These are phyloP conservation scores for Agonopterix alstromeriana DNA, from an alignment of 2,888 invertebrate species.

Conservation along the genomic window DNA sequence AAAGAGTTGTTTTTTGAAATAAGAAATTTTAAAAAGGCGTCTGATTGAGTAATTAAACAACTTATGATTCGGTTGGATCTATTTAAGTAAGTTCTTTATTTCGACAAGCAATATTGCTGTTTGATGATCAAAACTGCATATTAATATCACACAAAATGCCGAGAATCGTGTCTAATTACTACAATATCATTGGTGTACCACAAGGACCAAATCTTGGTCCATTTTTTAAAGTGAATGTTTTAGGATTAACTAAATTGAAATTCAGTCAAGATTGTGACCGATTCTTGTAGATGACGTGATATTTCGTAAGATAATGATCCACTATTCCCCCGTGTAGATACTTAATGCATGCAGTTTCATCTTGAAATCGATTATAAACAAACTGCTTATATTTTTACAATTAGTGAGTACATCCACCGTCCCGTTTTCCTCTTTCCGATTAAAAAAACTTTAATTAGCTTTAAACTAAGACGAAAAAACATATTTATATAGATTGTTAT, in stretches of 20 bases:
- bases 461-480: conserved; percentile 58
- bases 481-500: conserved; percentile 75
- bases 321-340: conserved; percentile 5
- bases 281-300: too few species aligned
- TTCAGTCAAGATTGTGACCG: too few species aligned
- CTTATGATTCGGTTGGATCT: too few species aligned
- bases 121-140: too few species aligned
- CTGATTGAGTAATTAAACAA: too few species aligned
- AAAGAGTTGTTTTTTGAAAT: too few species aligned
- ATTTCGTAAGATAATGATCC: neutral
- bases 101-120: neutral
- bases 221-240: conserved; percentile 10
- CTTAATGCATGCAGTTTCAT: conserved; percentile 35
- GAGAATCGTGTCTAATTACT: too few species aligned
- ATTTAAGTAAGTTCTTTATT: too few species aligned
- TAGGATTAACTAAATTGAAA: neutral
- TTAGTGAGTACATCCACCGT: conserved; percentile 68
- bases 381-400: conserved; percentile 59
- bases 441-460: conserved; percentile 62
- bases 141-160: too few species aligned
- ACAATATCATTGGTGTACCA: conserved; percentile 17
- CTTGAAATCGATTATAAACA: conserved; percentile 27
- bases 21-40: too few species aligned
- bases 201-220: conserved; percentile 28
- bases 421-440: conserved; percentile 72